These are phyloP conservation scores for Mesembrinibis cayennensis DNA, from an alignment of 2,113 vertebrate species.

Conservation along the genomic window DNA sequence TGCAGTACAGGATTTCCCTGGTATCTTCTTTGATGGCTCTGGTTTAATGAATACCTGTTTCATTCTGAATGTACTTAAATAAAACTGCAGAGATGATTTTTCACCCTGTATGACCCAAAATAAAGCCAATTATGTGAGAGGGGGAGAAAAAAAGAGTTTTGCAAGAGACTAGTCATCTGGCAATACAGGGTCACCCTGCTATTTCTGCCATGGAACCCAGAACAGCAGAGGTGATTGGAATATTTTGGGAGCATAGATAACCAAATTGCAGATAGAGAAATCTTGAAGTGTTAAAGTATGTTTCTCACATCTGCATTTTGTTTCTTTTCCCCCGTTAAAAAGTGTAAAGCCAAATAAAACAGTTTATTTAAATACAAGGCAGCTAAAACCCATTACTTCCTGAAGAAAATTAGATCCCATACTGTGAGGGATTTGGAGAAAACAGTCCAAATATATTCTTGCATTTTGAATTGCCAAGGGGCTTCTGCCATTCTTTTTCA, in stretches of 20 bases:
- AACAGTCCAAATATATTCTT: not conserved
- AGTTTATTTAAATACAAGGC: not conserved
- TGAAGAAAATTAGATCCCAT: not conserved
- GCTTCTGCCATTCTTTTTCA: not conserved
- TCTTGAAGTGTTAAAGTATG: not conserved
- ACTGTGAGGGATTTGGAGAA: not conserved
- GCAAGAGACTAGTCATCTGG: not conserved
- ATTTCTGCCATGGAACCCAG: not conserved
- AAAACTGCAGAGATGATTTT: not conserved
- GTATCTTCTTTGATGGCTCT: not conserved
- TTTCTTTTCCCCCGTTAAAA: not conserved
- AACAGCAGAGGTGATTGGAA: not conserved
- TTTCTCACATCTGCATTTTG: not conserved
- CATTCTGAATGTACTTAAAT: not conserved
- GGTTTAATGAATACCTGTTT: not conserved
- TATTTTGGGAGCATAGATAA: not conserved
- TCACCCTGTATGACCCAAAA: not conserved
- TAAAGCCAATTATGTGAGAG: not conserved
- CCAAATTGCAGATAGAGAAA: not conserved
- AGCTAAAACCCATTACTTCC: not conserved
- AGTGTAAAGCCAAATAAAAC: not conserved
- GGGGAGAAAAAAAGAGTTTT: not conserved
- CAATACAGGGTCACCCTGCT: not conserved
- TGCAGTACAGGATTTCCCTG: not conserved
- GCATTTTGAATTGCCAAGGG: not conserved